Percentiles rank a stretch among this genome's conserved stretches.
Conservation (phyloP, 2,797 vertebrate species). For the Mormyrops boulengeri region DNA sequence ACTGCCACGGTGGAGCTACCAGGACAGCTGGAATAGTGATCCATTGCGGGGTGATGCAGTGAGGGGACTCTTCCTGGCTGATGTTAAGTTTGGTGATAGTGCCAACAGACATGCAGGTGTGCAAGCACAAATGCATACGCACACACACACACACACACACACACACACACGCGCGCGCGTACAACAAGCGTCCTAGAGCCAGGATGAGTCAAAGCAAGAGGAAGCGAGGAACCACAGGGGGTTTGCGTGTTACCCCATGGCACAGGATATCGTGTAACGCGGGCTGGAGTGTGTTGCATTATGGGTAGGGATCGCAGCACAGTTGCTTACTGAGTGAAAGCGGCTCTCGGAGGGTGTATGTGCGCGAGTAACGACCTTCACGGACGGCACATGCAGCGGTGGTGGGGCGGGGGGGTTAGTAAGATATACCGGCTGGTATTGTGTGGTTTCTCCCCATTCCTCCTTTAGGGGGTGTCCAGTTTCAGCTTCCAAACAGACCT, state of each 20-base stretch:
- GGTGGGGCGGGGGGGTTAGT: neutral
- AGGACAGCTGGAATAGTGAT: neutral
- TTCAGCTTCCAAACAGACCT: slow-evolving; percentile 34
- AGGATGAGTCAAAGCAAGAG: neutral
- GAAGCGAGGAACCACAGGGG: neutral
- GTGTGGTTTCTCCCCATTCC: slow-evolving; percentile 36
- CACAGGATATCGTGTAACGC: neutral
- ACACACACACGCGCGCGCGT: neutral
- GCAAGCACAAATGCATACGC: neutral
- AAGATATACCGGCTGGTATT: slow-evolving; percentile 36
- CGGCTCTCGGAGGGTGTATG: slow-evolving; percentile 4
- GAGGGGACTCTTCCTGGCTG: neutral
- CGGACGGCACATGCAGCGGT: slow-evolving; percentile 14
- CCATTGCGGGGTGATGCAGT: neutral
- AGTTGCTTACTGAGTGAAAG: neutral
- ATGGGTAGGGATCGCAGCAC: slow-evolving; percentile 1
- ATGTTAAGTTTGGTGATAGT: neutral
- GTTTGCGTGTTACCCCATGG: neutral
- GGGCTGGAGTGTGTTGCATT: neutral
- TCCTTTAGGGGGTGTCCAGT: slow-evolving; percentile 36
- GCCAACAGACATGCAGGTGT: neutral
- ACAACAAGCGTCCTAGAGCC: neutral
- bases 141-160: neutral
- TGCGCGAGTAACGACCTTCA: slow-evolving; percentile 38
- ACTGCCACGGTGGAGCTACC: neutral